Evolutionary conservation across 2,113 vertebrate genomes (phyloP).

Genomic region (Clarias magur): DNA sequence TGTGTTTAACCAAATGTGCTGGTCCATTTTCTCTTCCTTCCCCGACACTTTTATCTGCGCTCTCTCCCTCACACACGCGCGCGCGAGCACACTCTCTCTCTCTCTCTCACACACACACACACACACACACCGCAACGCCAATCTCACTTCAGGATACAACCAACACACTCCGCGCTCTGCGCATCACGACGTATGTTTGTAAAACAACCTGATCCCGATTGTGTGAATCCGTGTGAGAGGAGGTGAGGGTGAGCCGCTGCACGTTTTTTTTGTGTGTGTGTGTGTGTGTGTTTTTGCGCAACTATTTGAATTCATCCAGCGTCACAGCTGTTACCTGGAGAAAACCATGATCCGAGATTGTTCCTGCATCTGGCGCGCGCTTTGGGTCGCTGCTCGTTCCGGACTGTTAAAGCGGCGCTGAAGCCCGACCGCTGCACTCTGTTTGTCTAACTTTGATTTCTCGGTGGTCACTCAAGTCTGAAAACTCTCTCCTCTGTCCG

Average conservation of each 20-base stretch:
- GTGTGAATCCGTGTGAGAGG: constrained; percentile 2
- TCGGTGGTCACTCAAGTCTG: constrained; percentile 45
- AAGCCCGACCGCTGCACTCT: constrained; percentile 28
- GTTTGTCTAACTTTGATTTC: constrained; percentile 50
- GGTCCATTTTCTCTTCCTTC: neutral
- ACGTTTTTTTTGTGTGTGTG: neutral
- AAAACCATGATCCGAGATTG: constrained; percentile 43
- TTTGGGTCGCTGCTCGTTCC: constrained; percentile 46
- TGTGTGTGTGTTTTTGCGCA: constrained; percentile 16
- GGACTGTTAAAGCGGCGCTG: constrained; percentile 41
- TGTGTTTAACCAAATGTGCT: neutral
- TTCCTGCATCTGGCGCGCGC: constrained; percentile 24
- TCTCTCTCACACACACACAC: neutral
- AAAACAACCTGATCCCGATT: constrained; percentile 1
- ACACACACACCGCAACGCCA: neutral
- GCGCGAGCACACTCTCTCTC: neutral
- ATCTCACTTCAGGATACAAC: constrained; percentile 23
- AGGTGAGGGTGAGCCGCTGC: neutral
- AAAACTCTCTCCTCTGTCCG: constrained; percentile 34
- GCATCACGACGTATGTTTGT: neutral
- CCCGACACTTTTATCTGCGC: neutral
- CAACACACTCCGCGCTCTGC: neutral
- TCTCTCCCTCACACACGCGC: neutral
- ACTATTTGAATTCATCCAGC: constrained; percentile 34
- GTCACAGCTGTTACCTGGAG: constrained; percentile 24